These are phyloP conservation scores for Pissodes strobi DNA, from an alignment of 1,140 invertebrate genomes.

Conservation along the genomic window DNA sequence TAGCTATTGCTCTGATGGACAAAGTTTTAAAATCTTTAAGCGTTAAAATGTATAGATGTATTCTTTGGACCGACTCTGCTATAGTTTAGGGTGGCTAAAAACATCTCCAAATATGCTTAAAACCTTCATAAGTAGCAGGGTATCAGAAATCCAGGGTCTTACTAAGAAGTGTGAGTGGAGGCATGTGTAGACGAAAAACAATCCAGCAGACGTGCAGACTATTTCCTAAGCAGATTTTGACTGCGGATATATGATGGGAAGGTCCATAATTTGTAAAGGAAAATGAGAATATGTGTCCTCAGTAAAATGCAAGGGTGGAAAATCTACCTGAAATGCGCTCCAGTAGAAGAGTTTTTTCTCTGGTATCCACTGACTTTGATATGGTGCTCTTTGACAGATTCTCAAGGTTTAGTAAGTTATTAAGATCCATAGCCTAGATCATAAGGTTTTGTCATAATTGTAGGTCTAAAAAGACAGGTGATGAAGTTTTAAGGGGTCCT, in stretches of 20 bases:
- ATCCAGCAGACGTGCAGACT: conserved; percentile 19
- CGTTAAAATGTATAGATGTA: not conserved
- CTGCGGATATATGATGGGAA: not conserved
- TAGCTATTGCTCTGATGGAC: not conserved
- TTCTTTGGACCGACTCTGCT: conserved; percentile 8
- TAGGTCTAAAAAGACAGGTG: not conserved
- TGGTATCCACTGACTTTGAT: not conserved
- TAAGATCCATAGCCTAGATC: not conserved
- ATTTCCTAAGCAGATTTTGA: not conserved
- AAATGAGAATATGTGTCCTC: not conserved
- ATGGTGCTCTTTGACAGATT: not conserved
- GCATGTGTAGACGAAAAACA: conserved; percentile 13
- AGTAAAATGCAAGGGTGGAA: not conserved
- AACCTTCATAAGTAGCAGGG: conserved; percentile 33
- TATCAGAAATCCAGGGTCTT: conserved; percentile 21
- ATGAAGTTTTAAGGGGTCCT: not conserved
- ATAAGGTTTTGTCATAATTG: not conserved
- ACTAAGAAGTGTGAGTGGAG: conserved; percentile 13
- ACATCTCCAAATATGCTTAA: conserved; percentile 42
- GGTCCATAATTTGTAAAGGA: not conserved
- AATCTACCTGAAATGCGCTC: not conserved
- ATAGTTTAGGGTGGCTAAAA: conserved; percentile 38
- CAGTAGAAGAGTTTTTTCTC: not conserved
- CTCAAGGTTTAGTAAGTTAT: not conserved
- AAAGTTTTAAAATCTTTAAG: not conserved